Percentiles rank a stretch among this genome's conserved stretches.
These are phyloP conservation scores for Heliconius himera DNA, from an alignment of 1,140 invertebrate genomes.

Conservation along the genomic window DNA sequence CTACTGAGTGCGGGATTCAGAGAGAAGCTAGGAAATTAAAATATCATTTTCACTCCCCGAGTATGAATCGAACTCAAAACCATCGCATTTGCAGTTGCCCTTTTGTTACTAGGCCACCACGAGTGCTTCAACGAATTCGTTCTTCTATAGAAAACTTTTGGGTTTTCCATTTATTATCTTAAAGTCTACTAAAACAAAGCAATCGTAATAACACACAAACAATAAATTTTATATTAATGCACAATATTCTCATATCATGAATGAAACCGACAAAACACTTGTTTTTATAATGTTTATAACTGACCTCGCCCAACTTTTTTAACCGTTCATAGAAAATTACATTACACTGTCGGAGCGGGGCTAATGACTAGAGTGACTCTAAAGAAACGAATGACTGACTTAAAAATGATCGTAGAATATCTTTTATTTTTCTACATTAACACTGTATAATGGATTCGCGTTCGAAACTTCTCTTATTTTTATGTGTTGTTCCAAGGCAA, in stretches of 20 bases:
- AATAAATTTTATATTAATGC: background rate
- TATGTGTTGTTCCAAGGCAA: background rate
- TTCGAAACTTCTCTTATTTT: background rate
- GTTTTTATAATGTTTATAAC: slow-evolving; percentile 13
- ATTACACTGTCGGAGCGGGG: slow-evolving; percentile 26
- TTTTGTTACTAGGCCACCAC: no score
- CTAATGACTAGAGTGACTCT: slow-evolving; percentile 31
- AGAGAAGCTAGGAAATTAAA: no score
- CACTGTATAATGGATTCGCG: slow-evolving; percentile 13
- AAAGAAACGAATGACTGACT: slow-evolving; percentile 32
- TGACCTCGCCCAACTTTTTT: slow-evolving; percentile 36
- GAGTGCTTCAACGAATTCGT: background rate
- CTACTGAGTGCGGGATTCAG: no score
- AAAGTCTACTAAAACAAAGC: background rate
- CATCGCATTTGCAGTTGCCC: no score
- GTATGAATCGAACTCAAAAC: no score
- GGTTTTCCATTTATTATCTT: no score
- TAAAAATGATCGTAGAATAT: slow-evolving; percentile 15
- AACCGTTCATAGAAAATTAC: slow-evolving; percentile 37
- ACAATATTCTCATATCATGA: slow-evolving; percentile 4
- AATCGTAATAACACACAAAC: background rate
- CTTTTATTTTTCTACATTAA: slow-evolving; percentile 28
- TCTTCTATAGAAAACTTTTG: background rate
- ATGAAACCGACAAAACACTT: slow-evolving; percentile 1
- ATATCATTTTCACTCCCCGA: no score